phyloP scores from a whole-genome alignment of 2,113 vertebrate genomes.

The Gopherus flavomarginatus region DNA sequence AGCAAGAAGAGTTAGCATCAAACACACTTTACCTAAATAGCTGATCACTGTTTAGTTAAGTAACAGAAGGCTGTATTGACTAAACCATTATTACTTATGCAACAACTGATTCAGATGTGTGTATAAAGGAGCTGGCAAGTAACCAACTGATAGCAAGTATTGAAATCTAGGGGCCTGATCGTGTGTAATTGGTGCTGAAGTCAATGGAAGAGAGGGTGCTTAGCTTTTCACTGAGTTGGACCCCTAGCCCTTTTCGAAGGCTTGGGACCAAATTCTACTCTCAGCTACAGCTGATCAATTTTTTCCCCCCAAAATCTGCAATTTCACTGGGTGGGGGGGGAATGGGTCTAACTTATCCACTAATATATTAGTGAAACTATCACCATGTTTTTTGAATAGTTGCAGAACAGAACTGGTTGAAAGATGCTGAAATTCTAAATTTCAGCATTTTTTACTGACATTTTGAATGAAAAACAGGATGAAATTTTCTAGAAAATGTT shows the following conservation, averaged over 20 bases:
- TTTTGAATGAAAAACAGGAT: neutral
- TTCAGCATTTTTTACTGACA: neutral
- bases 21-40: slow-evolving; percentile 46
- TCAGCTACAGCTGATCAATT: neutral
- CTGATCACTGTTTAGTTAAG: slow-evolving; percentile 6
- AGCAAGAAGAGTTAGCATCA: slow-evolving; percentile 94
- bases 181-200: neutral
- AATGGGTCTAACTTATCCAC: neutral
- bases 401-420: neutral
- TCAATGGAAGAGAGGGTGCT: neutral
- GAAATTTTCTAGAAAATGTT: neutral
- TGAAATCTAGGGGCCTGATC: neutral
- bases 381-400: rapidly evolving
- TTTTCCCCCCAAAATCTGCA: neutral
- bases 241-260: neutral
- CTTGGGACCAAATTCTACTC: neutral
- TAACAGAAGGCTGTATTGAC: neutral
- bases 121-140: neutral
- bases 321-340: neutral
- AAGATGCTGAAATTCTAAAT: neutral
- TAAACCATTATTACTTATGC: neutral
- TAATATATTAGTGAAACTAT: neutral
- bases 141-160: neutral
- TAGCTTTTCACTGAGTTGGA: neutral
- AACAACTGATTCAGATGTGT: neutral